phyloP scores from a whole-genome alignment of 2,888 invertebrate species.

The Harpagoxenus sublaevis region DNA sequence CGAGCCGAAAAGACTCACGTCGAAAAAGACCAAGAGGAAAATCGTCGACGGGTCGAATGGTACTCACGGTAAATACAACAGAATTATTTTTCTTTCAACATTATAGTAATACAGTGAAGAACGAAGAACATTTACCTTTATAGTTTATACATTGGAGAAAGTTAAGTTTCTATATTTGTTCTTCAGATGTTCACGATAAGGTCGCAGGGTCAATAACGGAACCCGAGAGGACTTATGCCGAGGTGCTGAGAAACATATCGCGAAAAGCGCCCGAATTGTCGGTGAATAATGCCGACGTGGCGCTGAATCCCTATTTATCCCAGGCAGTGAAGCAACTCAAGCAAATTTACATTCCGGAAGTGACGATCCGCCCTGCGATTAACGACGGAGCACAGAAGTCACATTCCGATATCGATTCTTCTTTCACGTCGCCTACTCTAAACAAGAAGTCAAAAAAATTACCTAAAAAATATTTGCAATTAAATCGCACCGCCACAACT shows the following conservation, averaged over 20 bases:
- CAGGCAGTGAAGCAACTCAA: neutral
- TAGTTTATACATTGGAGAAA: neutral
- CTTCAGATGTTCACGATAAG: neutral
- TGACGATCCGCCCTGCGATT: neutral
- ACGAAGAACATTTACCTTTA: neutral
- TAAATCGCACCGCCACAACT: slow-evolving; percentile 4
- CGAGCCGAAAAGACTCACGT: slow-evolving; percentile 78
- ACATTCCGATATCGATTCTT: neutral
- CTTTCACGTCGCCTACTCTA: neutral
- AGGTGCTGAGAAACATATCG: slow-evolving; percentile 32
- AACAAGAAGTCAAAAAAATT: slow-evolving; percentile 25
- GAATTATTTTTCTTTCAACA: neutral
- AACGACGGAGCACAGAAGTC: neutral
- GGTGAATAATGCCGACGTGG: neutral
- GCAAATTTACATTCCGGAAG: neutral
- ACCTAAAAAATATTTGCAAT: slow-evolving; percentile 24
- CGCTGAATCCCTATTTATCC: slow-evolving; percentile 17
- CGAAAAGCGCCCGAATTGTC: neutral
- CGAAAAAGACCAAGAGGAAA: slow-evolving; percentile 59
- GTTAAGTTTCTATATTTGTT: slow-evolving; percentile 6
- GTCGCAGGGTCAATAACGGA: neutral
- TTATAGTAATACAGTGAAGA: neutral
- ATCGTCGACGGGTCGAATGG: slow-evolving; percentile 25
- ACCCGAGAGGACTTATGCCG: slow-evolving; percentile 4
- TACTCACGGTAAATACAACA: slow-evolving; percentile 14